Evolutionary conservation across 2,888 invertebrate genomes (phyloP).

Genomic region (Habroteleia sp.): DNA sequence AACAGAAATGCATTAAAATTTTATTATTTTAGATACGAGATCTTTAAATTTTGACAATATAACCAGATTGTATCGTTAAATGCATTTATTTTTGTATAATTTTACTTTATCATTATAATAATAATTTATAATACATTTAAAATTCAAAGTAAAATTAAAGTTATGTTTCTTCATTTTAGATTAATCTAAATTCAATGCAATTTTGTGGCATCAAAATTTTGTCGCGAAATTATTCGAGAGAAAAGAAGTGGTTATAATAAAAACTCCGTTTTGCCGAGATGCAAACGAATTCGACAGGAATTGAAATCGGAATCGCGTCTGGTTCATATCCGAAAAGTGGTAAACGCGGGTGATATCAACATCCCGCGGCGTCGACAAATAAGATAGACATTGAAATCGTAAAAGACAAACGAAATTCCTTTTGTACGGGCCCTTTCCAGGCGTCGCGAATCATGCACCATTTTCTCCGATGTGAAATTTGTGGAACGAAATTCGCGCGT

Average conservation of each 20-base stretch:
- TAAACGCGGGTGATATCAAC: conserved; percentile 27
- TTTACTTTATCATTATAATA: no score
- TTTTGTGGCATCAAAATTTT: no score
- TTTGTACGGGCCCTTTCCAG: conserved; percentile 38
- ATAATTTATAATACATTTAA: no score
- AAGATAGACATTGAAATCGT: conserved; percentile 43
- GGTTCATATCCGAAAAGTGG: conserved; percentile 18
- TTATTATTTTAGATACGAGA: no score
- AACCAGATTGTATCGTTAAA: no score
- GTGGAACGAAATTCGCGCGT: conserved; percentile 59
- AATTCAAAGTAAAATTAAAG: no score
- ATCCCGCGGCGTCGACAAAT: conserved; percentile 35
- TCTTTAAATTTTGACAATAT: no score
- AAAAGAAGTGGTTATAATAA: conserved; percentile 6
- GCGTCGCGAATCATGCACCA: conserved; percentile 56
- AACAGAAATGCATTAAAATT: no score
- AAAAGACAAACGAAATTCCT: conserved; percentile 60
- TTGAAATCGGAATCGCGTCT: conserved; percentile 25
- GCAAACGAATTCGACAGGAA: conserved; percentile 10
- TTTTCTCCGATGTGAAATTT: conserved; percentile 57
- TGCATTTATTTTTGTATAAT: no score
- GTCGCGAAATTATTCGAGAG: no score
- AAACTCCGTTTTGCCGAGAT: not conserved
- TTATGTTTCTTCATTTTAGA: no score
- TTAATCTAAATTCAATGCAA: no score